A percentile compares a stretch with the other conserved stretches of the same genome.
Conservation (phyloP, 2,888 invertebrate species). For the Druceiella hillmani region DNA sequence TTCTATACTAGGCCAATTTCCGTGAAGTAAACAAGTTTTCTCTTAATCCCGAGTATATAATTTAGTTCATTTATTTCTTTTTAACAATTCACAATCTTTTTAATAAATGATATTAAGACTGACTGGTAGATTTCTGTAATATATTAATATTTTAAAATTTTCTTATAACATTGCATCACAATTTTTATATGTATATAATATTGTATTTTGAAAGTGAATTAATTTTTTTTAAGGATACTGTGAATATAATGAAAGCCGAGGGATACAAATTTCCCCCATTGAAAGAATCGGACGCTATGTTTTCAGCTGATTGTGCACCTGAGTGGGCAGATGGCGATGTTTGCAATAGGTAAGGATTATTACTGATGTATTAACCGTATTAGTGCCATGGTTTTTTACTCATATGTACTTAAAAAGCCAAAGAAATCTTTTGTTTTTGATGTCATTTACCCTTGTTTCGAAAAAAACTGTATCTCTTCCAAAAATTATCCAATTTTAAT, state of each 20-base stretch:
- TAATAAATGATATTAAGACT: not conserved
- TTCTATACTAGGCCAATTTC: no score
- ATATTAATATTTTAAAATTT: conserved; percentile 7
- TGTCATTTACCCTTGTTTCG: no score
- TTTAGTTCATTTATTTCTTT: no score
- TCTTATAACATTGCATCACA: not conserved
- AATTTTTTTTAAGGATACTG: conserved; percentile 69
- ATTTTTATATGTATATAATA: not conserved
- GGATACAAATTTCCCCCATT: conserved; percentile 86
- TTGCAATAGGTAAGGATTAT: conserved; percentile 63
- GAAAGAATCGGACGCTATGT: conserved; percentile 98
- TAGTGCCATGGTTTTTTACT: no score
- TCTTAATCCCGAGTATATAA: no score
- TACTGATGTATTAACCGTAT: conserved; percentile 6
- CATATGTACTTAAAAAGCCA: no score
- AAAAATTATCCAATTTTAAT: no score
- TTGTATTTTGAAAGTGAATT: conserved; percentile 6
- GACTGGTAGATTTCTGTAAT: conserved; percentile 4
- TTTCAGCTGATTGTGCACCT: conserved; percentile 93
- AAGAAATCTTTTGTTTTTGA: no score
- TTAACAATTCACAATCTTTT: no score
- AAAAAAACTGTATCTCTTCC: no score
- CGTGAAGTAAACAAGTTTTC: no score
- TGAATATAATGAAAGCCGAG: conserved; percentile 91
- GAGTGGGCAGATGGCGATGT: conserved; percentile 96